Conservation (phyloP, 2,797 vertebrate genomes). For the Cirrhinus molitorella region DNA sequence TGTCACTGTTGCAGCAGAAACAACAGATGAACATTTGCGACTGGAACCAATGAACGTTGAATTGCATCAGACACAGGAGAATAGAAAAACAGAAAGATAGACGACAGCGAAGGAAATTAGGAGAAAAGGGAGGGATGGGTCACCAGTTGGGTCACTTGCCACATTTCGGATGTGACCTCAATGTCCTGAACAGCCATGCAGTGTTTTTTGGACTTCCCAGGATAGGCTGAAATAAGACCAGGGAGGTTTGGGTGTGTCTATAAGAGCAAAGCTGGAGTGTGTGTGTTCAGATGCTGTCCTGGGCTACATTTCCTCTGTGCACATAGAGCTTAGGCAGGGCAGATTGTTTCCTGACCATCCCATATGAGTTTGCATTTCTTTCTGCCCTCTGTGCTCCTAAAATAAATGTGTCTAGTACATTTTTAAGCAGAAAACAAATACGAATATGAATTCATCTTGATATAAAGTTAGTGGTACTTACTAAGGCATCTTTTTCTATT, state of each 20-base stretch:
- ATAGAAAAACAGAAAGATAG: not conserved
- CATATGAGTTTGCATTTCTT: not conserved
- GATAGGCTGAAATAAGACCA: conserved; percentile 47
- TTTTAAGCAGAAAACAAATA: not conserved
- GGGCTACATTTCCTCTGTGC: conserved; percentile 43
- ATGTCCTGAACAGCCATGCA: conserved; percentile 75
- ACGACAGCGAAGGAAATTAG: conserved; percentile 10
- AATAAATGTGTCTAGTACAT: not conserved
- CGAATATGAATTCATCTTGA: too few species aligned
- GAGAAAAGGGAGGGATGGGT: conserved; percentile 19
- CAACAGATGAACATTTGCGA: conserved; percentile 6
- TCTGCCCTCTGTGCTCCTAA: not conserved
- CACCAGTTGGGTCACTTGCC: conserved; percentile 75
- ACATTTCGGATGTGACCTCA: conserved; percentile 76
- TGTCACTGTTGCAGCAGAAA: not conserved
- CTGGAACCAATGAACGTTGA: not conserved
- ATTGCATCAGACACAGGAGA: conserved; percentile 9
- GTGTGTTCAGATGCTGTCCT: conserved; percentile 40
- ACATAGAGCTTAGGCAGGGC: conserved; percentile 35
- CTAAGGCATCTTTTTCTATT: not conserved
- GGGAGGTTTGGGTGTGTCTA: conserved; percentile 59
- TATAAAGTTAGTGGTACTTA: not conserved
- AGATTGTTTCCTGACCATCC: conserved; percentile 48
- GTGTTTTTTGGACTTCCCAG: conserved; percentile 26
- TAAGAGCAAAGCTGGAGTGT: conserved; percentile 24